phyloP scores from a whole-genome alignment of 2,888 invertebrate genomes.

The Caenorhabditis macrosperma region DNA sequence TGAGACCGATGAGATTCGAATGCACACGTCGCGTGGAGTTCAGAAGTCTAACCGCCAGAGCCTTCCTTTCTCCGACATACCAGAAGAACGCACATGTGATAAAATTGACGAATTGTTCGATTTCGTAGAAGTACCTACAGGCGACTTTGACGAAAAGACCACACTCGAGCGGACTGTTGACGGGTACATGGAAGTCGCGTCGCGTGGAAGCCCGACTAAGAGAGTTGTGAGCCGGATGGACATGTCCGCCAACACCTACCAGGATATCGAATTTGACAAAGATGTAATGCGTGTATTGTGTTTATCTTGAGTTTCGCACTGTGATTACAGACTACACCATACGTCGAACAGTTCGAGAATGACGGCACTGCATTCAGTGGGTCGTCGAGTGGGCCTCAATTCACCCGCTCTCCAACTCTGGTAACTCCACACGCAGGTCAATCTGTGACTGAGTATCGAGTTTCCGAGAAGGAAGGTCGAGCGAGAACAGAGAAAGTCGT shows the following conservation, averaged over 20 bases:
- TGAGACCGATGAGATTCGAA: slow-evolving; percentile 36
- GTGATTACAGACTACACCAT: slow-evolving; percentile 33
- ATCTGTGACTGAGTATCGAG: slow-evolving; percentile 57
- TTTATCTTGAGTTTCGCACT: neutral
- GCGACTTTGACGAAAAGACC: slow-evolving; percentile 45
- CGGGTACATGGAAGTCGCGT: slow-evolving; percentile 40
- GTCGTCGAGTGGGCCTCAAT: slow-evolving; percentile 42
- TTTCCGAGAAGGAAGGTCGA: slow-evolving; percentile 53
- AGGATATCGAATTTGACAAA: slow-evolving; percentile 48
- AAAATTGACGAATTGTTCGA: slow-evolving; percentile 65
- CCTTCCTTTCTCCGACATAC: slow-evolving; percentile 58
- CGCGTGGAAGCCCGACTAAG: slow-evolving; percentile 14
- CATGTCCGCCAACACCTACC: slow-evolving; percentile 40
- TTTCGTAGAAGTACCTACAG: slow-evolving; percentile 61
- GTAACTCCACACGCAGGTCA: slow-evolving; percentile 62
- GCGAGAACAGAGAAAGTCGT: slow-evolving; percentile 56
- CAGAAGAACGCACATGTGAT: slow-evolving; percentile 57
- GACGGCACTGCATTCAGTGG: slow-evolving; percentile 44
- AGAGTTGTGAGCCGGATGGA: neutral
- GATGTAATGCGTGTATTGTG: too few relatives aligned
- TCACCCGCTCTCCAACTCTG: slow-evolving; percentile 55
- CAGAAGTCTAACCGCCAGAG: slow-evolving; percentile 25
- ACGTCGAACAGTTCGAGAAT: slow-evolving; percentile 39
- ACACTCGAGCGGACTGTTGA: slow-evolving; percentile 31
- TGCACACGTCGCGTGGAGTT: slow-evolving; percentile 10